phyloP scores from a whole-genome alignment of 2,888 invertebrate genomes.

The Neoitamus cyanurus region DNA sequence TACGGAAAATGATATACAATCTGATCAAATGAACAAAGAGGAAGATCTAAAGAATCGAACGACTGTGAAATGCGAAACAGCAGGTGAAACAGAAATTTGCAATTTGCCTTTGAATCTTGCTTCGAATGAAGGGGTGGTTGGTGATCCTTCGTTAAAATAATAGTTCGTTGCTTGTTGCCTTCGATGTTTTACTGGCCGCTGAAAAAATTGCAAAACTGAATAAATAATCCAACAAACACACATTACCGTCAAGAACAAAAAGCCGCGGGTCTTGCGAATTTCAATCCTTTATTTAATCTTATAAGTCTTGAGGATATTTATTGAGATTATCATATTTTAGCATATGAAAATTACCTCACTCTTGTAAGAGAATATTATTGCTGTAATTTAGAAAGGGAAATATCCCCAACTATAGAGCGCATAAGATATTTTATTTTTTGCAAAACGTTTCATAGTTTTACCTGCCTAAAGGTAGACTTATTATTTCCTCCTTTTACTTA shows the following conservation, averaged over 20 bases:
- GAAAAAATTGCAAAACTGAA: background rate
- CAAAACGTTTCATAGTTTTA: background rate
- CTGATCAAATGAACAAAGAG: conserved; percentile 48
- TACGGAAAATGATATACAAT: conserved; percentile 46
- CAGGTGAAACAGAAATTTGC: conserved; percentile 56
- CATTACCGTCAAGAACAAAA: background rate
- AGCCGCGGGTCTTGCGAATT: background rate
- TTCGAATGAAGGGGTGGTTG: conserved; percentile 54
- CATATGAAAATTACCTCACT: background rate
- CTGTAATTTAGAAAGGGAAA: background rate
- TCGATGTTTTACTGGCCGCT: background rate
- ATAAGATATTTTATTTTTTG: background rate
- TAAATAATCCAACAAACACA: background rate
- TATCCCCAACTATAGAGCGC: background rate
- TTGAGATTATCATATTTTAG: conserved; percentile 15
- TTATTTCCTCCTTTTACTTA: background rate
- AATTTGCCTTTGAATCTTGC: conserved; percentile 59
- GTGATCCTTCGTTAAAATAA: conserved; percentile 28
- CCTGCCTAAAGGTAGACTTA: background rate
- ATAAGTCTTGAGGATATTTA: background rate
- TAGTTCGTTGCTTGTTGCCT: background rate
- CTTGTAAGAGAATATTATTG: background rate
- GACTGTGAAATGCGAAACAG: conserved; percentile 52
- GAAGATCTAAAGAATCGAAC: conserved; percentile 25
- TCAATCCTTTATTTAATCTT: background rate